These are phyloP conservation scores for Lycophotia porphyrea DNA, from an alignment of 2,888 invertebrate genomes.

Conservation along the genomic window DNA sequence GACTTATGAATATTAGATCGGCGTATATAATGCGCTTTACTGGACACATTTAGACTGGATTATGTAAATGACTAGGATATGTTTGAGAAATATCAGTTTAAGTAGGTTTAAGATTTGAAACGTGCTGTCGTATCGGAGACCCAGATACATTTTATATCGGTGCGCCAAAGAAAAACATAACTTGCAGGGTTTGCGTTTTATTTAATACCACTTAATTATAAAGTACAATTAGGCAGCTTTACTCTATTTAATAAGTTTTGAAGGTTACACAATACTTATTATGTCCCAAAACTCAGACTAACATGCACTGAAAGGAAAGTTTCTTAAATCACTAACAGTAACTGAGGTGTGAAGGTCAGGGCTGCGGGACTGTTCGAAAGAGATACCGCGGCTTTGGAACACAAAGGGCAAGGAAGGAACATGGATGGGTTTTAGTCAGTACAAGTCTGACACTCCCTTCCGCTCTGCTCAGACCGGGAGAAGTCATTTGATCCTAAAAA, in stretches of 20 bases:
- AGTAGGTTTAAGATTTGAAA: conserved; percentile 2
- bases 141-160: background rate
- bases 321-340: background rate
- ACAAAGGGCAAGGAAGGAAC: too few species aligned
- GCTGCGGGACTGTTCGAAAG: too few species aligned
- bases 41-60: conserved; percentile 68
- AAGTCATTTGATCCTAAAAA: too few species aligned
- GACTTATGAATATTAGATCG: conserved; percentile 69
- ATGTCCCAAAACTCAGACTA: background rate
- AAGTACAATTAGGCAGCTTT: background rate
- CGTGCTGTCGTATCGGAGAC: background rate
- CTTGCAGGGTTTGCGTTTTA: background rate
- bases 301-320: background rate
- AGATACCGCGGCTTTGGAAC: too few species aligned
- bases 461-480: too few species aligned
- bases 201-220: background rate
- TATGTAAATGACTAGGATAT: conserved; percentile 66
- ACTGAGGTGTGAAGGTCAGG: background rate
- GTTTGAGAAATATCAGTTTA: conserved; percentile 53
- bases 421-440: too few species aligned
- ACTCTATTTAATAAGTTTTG: background rate
- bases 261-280: background rate
- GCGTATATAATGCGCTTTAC: conserved; percentile 65
- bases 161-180: background rate
- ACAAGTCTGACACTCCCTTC: too few species aligned